Evolutionary conservation across 2,888 invertebrate genomes (phyloP), one percentile per base, ranked within the genome.

Genomic region (Stenotaenia linearis): DNA sequence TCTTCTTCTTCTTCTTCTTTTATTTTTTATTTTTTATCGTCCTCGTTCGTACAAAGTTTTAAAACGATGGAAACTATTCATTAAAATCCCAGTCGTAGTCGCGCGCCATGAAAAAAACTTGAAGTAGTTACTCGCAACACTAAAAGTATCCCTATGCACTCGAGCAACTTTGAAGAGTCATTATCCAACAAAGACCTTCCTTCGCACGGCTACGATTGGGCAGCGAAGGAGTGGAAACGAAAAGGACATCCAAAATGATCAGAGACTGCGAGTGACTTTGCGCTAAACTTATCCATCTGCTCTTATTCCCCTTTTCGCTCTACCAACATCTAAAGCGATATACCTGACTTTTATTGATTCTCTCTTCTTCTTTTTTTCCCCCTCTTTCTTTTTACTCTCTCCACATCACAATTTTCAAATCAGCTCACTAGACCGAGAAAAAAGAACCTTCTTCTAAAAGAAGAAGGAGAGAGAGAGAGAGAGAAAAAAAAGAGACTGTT

Each of bases 321-420:
- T 45, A 45, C 45, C 28, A 23, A 61, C 61, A 61, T 25, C 61
- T 61, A 61, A 61, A 61, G 61, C 61, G 61, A 61, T 61, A 21
- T 61, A 61, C 61, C 61, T 61, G 61, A 61, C 61, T 61, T 61
- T 61, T 61, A 61, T 61, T 61, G 61, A 61, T 61, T 61, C 61
- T 61, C 61, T 18, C 45, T 15, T 12, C n/a, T 45, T 9, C 37
- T 37, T 37, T 9, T n/a, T n/a, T n/a, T n/a, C 5, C 32, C 37
- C 9, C 37, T 37, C 15, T 37, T 37, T 37, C 15, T 37, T 37
- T 56, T 18, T 61, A 25, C 61, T 61, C 23, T 61, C 61, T 61
- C 61, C 61, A 61, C 61, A 23, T 61, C 61, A 61, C 61, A 61
- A 61, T 61, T 61, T 61, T 61, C 61, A 61, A 61, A 61, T 61